Percentiles rank a stretch among this genome's conserved stretches.
Evolutionary conservation across 1,140 invertebrate species (phyloP).

Genomic region (Pteromalus puparum): DNA sequence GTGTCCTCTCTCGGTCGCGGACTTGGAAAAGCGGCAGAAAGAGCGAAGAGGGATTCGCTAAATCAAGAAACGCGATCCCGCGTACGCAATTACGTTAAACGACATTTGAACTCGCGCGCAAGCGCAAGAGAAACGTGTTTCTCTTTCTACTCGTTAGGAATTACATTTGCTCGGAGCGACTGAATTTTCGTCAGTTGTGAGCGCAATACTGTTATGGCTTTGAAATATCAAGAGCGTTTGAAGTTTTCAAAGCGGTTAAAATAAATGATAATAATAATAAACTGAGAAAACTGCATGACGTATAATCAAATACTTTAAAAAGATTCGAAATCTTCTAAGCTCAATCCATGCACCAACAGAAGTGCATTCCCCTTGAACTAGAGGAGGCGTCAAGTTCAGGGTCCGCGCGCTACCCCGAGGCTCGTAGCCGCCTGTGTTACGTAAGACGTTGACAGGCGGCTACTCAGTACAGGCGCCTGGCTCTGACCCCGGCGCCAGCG

Average conservation of each 20-base stretch:
- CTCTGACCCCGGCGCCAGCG: background rate
- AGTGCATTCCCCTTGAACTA: background rate
- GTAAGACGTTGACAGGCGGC: conserved; percentile 23
- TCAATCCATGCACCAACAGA: too few relatives aligned
- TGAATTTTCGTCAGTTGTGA: background rate
- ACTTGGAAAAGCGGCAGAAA: background rate
- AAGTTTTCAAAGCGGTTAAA: too few relatives aligned
- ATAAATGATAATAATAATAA: too few relatives aligned
- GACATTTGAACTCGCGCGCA: conserved; percentile 41
- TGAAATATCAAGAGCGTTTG: too few relatives aligned
- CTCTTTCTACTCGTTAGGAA: conserved; percentile 5
- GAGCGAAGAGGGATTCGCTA: conserved; percentile 22
- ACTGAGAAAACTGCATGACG: too few relatives aligned
- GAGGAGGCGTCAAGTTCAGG: conserved; percentile 23
- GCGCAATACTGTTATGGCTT: too few relatives aligned
- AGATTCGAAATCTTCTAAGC: too few relatives aligned
- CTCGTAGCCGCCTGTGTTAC: background rate
- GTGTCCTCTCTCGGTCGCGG: background rate
- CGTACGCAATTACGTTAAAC: conserved; percentile 48
- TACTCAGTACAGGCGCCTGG: background rate
- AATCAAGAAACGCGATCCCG: conserved; percentile 44
- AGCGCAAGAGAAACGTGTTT: background rate
- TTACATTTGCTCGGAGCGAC: conserved; percentile 14
- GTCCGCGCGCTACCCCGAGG: background rate
- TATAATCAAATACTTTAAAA: too few relatives aligned